Evolutionary conservation across 2,797 vertebrate genomes (phyloP), one percentile per base, ranked within the genome.

Genomic region (Diplodus sargus): DNA sequence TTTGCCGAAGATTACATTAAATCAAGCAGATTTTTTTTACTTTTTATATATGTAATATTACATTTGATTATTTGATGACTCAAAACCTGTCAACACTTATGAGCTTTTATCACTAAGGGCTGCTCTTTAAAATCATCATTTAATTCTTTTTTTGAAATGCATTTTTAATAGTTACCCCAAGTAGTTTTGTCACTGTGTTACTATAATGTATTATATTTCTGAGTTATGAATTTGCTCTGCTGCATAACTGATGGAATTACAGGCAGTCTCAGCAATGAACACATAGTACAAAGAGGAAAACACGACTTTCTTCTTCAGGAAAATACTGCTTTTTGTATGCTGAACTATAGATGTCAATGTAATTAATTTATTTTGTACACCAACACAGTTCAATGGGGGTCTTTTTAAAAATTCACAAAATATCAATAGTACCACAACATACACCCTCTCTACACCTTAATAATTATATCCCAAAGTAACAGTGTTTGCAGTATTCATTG

Each of bases 161-260:
- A 28, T 54, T 68, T 62, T 14, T 49, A 57, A 23, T 9, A 42
- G 7, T 74, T 58, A 45, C 18, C 3, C 17, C 5, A 48, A 60
- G 28, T 11, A 48, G 22, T 49, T 23, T 1, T 4, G 20, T 52
- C 34, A n/a, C 59, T 56, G 2, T 76, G 22, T 39, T 61, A 58
- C 13, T 13, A 39, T 9, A 68, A 25, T 34, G 10, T 20, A 51
- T 60, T n/a, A 52, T 48, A 25, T 64, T 53, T 67, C 17, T 1
- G n/a, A 54, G 16, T 59, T 39, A n/a, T 30, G 20, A 54, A 25
- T 57, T 49, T 20, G 28, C 53, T 4, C 34, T n/a, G 60, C 47
- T 60, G 39, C 45, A 60, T 63, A 12, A 10, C 52, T 58, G 34
- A 57, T 65, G 60, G n/a, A 65, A 70, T 74, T 23, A 49, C 28